Evolutionary conservation across 2,797 vertebrate species (phyloP).

Genomic region (Falco naumanni): DNA sequence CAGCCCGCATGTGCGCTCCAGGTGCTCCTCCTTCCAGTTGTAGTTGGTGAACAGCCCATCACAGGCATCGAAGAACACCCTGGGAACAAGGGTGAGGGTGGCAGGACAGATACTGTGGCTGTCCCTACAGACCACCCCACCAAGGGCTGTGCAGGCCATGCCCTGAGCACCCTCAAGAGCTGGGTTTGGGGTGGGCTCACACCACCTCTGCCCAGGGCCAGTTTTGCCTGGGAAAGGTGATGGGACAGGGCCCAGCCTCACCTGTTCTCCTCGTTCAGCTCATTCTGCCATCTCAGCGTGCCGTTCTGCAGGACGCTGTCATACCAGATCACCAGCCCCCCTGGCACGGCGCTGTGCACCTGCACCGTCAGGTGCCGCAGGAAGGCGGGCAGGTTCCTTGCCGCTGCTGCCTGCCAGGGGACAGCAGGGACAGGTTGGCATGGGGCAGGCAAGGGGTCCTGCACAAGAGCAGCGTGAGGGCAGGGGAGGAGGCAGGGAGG

Average conservation of each 20-base stretch:
- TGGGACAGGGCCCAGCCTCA: background rate
- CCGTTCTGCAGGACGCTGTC: constrained; percentile 87
- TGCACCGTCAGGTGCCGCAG: constrained; percentile 84
- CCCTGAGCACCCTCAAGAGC: accelerated
- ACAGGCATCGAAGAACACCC: constrained; percentile 89
- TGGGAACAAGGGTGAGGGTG: constrained; percentile 14
- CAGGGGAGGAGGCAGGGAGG: no score
- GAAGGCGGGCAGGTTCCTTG: constrained; percentile 81
- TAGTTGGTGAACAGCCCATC: constrained; percentile 97
- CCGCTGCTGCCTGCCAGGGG: constrained; percentile 65
- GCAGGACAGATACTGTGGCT: accelerated
- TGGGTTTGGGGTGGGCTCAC: background rate
- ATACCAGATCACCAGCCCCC: constrained; percentile 91
- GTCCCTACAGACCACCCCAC: accelerated
- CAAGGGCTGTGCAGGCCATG: accelerated
- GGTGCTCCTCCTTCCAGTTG: constrained; percentile 89
- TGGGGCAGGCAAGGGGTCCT: accelerated
- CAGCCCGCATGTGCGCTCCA: constrained; percentile 76
- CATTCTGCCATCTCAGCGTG: constrained; percentile 89
- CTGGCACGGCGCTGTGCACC: constrained; percentile 80
- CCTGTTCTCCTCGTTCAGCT: constrained; percentile 89
- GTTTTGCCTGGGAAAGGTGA: background rate
- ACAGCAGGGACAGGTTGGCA: background rate
- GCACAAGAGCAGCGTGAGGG: accelerated
- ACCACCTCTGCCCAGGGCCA: accelerated